Evolutionary conservation across 2,888 invertebrate species (phyloP), one percentile per base, ranked within the genome.

Genomic region (Sthenelais limicola): DNA sequence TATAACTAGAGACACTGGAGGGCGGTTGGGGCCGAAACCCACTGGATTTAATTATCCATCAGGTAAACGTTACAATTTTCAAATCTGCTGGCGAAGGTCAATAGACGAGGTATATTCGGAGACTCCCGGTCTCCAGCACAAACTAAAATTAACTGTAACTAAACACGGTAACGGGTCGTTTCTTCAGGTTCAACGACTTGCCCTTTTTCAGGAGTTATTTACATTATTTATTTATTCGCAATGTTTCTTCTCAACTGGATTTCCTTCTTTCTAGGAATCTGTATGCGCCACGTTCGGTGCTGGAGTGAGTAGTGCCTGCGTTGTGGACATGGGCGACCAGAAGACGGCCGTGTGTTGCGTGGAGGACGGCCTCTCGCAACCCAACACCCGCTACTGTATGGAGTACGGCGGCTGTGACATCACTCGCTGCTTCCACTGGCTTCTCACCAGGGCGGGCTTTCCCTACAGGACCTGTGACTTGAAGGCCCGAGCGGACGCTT

Each of bases 311-410:
- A 94, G 93, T 83, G 97, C 96, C 0, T 97, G 97, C 89, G 96
- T 97, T 0, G 94, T 98, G 0, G 97, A 97, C 86, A 93, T 97
- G 68, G 97, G 97, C 0, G 97, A 97, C 85, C 95, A 97, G 86
- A 97, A 97, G 89, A 96, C 95, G 0, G 95, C 96, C 0, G 93
- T 98, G 26, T 96, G 96, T 1, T 98, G 97, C 89, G 96, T 97
- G 0, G 97, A 97, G 89, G 97, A 97, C 90, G 97, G 96, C 0
- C 94, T 97, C 74, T 97, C 97, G 30, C 95, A 95, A 83, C 92
- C 93, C 79, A 93, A 93, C 77, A 95, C 97, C 0, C 90, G 96
- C 73, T 75, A 88, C 35, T 81, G 81, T 12, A 84, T 97, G 90
- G 94, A 94, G 80, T 96, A 95, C 84, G 97, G 97, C 3, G 94